Percentiles rank a stretch among this genome's conserved stretches.
These are phyloP conservation scores for Drosophila gaucha DNA, from an alignment of 2,888 invertebrate genomes.

Conservation along the genomic window DNA sequence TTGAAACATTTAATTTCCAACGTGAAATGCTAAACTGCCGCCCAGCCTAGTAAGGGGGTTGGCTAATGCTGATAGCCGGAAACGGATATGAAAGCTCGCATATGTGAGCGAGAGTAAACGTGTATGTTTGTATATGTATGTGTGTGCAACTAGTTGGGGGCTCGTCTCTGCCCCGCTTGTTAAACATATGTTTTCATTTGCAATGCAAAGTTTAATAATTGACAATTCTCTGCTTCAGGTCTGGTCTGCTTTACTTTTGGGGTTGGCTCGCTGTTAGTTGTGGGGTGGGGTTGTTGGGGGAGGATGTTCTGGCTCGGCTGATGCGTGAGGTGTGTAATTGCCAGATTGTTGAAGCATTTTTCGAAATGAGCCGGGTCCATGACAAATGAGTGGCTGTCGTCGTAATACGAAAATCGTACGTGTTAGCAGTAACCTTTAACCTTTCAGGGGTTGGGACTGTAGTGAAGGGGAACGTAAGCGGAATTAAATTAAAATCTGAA, in stretches of 20 bases:
- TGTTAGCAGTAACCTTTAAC: conserved; percentile 32
- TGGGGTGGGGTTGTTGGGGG: neutral
- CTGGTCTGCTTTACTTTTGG: conserved; percentile 15
- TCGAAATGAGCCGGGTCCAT: conserved; percentile 52
- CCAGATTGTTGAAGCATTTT: conserved; percentile 64
- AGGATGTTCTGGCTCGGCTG: neutral
- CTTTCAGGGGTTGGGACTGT: conserved; percentile 9
- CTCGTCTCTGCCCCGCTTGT: conserved; percentile 49
- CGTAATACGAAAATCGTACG: conserved; percentile 20
- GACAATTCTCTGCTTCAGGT: conserved; percentile 57
- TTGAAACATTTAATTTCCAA: conserved; percentile 79
- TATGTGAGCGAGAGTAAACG: conserved; percentile 15
- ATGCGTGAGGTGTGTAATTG: conserved; percentile 68
- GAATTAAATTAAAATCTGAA: conserved; percentile 10
- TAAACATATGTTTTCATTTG: conserved; percentile 79
- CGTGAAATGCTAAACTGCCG: conserved; percentile 61
- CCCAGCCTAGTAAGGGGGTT: conserved; percentile 17
- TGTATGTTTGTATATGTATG: neutral
- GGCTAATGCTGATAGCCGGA: conserved; percentile 65
- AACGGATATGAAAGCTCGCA: conserved; percentile 70
- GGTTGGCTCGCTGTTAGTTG: conserved; percentile 41
- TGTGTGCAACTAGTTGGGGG: neutral
- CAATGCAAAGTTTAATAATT: conserved; percentile 79
- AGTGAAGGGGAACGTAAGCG: neutral
- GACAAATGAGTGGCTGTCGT: conserved; percentile 68